These are phyloP conservation scores for Pongo pygmaeus DNA, from an alignment of 2,113 vertebrate species.

Conservation along the genomic window DNA sequence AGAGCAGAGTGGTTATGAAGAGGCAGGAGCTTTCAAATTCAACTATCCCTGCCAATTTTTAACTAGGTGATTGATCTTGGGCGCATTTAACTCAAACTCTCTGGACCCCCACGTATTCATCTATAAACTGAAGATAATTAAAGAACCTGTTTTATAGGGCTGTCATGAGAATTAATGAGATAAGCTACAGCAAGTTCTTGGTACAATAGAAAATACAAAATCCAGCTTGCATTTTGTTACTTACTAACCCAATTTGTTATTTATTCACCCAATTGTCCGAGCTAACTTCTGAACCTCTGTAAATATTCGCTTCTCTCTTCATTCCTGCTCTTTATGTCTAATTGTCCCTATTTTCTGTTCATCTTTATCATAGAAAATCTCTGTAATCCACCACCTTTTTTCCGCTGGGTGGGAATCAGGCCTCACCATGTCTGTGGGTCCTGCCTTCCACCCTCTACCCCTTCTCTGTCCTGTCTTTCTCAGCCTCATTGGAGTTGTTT, in stretches of 20 bases:
- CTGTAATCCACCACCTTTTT: too few species aligned
- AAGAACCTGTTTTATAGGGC: neutral
- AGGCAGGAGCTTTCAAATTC: neutral
- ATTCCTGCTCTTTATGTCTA: too few species aligned
- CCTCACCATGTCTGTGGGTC: accelerated
- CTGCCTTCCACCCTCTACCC: accelerated
- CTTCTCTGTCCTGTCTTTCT: neutral
- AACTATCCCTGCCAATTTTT: neutral
- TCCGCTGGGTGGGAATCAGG: accelerated
- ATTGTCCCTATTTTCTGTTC: neutral
- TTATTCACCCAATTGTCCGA: neutral
- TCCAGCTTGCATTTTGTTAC: neutral
- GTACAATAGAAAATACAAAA: neutral
- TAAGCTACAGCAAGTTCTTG: neutral
- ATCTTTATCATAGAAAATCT: neutral
- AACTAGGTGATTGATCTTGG: neutral
- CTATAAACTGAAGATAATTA: slow-evolving; percentile 46
- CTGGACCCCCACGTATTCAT: neutral
- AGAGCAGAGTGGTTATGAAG: neutral
- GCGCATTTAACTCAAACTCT: neutral
- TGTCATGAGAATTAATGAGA: slow-evolving; percentile 54
- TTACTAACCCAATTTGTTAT: neutral
- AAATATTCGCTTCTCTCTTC: neutral
- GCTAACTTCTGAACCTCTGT: neutral
- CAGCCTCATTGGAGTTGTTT: neutral